Percentiles rank a stretch among this genome's conserved stretches.
These are phyloP conservation scores for Zelleria hepariella DNA, from an alignment of 2,888 invertebrate species.

Conservation along the genomic window DNA sequence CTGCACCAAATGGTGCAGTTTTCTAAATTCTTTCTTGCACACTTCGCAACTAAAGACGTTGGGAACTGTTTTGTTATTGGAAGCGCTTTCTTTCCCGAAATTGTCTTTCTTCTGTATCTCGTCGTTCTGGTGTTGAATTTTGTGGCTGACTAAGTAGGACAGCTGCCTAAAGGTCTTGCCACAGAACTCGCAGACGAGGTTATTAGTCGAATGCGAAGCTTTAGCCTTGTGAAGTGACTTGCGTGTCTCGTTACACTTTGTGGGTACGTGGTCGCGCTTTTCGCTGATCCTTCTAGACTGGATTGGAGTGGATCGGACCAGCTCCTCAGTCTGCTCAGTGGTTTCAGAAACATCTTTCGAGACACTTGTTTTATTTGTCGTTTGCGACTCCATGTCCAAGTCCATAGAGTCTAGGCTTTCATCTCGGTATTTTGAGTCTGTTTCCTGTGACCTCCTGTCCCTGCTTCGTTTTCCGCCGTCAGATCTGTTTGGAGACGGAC, in stretches of 20 bases:
- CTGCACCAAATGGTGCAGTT: slow-evolving; percentile 61
- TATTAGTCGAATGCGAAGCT: slow-evolving; percentile 23
- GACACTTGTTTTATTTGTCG: neutral
- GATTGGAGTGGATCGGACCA: slow-evolving; percentile 21
- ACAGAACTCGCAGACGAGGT: slow-evolving; percentile 56
- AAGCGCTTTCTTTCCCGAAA: slow-evolving; percentile 9
- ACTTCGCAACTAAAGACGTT: slow-evolving; percentile 55
- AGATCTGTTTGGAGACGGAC: slow-evolving; percentile 58
- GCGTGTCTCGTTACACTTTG: slow-evolving; percentile 18
- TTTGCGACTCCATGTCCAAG: slow-evolving; percentile 1
- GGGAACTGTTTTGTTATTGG: slow-evolving; percentile 26
- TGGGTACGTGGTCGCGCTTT: slow-evolving; percentile 13
- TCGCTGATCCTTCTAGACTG: slow-evolving; percentile 28
- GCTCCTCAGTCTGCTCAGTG: neutral
- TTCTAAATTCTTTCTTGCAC: slow-evolving; percentile 62
- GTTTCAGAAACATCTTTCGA: too few relatives aligned
- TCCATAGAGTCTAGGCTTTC: slow-evolving; percentile 30
- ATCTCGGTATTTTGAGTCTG: slow-evolving; percentile 30
- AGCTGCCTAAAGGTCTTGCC: slow-evolving; percentile 62
- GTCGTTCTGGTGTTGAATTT: slow-evolving; percentile 47
- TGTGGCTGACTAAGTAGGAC: slow-evolving; percentile 59
- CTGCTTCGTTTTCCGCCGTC: slow-evolving; percentile 34
- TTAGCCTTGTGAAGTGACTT: neutral
- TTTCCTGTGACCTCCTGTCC: slow-evolving; percentile 38
- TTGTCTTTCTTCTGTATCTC: slow-evolving; percentile 22